A percentile compares a stretch with the other conserved stretches of the same genome.
Evolutionary conservation across 2,888 invertebrate species (phyloP).

Genomic region (Carabus problematicus): DNA sequence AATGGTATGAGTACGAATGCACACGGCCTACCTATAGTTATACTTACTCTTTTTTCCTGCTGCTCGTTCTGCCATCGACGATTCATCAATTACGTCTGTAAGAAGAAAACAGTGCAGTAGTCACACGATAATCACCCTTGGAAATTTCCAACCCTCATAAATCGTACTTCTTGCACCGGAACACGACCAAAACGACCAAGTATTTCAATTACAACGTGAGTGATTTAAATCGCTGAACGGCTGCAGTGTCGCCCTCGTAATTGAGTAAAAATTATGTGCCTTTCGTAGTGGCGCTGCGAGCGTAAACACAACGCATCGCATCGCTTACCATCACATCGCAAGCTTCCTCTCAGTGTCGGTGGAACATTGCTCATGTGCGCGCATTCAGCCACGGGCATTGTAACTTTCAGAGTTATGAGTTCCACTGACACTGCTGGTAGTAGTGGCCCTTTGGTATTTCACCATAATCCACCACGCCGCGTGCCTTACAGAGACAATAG

Average conservation of each 20-base stretch:
- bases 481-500: too few relatives aligned
- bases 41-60: slow-evolving; percentile 17
- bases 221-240: slow-evolving; percentile 40
- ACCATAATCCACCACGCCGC: too few relatives aligned
- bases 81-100: slow-evolving; percentile 33
- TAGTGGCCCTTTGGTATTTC: too few relatives aligned
- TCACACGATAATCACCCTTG: slow-evolving; percentile 38
- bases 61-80: background rate
- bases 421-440: too few relatives aligned
- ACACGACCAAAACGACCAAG: slow-evolving; percentile 23
- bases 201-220: slow-evolving; percentile 40
- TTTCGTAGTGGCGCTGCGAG: slow-evolving; percentile 22
- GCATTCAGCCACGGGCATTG: too few relatives aligned
- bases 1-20: background rate
- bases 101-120: slow-evolving; percentile 38
- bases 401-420: too few relatives aligned
- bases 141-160: slow-evolving; percentile 37
- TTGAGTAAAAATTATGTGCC: slow-evolving; percentile 38
- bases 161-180: slow-evolving; percentile 11
- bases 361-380: too few relatives aligned
- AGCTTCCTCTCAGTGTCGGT: too few relatives aligned
- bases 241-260: slow-evolving; percentile 38
- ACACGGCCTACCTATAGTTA: background rate
- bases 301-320: slow-evolving; percentile 9
- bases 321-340: too few relatives aligned